These are phyloP conservation scores for Tachycineta bicolor DNA, from an alignment of 2,113 vertebrate genomes.

Conservation along the genomic window DNA sequence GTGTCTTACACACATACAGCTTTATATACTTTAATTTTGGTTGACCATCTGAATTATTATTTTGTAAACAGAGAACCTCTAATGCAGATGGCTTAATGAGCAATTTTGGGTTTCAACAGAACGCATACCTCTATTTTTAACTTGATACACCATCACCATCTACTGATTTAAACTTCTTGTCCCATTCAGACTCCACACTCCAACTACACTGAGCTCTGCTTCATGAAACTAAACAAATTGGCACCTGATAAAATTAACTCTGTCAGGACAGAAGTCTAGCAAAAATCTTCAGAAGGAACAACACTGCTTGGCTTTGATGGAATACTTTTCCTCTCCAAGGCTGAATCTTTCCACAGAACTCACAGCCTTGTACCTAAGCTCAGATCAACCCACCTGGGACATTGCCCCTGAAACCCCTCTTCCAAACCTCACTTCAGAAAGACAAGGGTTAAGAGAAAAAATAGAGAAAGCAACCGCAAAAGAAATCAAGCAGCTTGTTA, in stretches of 20 bases:
- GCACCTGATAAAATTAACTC: background rate
- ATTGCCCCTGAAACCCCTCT: background rate
- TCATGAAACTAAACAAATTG: background rate
- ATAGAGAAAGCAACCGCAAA: background rate
- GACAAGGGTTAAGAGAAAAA: background rate
- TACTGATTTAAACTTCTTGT: background rate
- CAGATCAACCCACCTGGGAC: background rate
- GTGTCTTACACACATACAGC: fast-evolving
- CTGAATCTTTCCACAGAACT: background rate
- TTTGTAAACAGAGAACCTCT: background rate
- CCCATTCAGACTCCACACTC: background rate
- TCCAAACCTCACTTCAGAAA: background rate
- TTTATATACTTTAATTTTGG: background rate
- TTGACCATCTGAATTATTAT: background rate
- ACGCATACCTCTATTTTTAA: background rate
- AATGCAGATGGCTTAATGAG: background rate
- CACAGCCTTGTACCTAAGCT: background rate
- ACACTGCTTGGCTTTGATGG: background rate
- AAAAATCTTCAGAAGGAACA: background rate
- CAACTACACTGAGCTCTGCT: background rate
- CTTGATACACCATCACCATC: background rate
- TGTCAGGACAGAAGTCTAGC: background rate
- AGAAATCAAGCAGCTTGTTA: background rate
- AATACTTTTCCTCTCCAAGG: background rate
- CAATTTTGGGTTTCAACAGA: background rate